phyloP scores from a whole-genome alignment of 2,888 invertebrate species.

The Drosophila sordidapex region DNA sequence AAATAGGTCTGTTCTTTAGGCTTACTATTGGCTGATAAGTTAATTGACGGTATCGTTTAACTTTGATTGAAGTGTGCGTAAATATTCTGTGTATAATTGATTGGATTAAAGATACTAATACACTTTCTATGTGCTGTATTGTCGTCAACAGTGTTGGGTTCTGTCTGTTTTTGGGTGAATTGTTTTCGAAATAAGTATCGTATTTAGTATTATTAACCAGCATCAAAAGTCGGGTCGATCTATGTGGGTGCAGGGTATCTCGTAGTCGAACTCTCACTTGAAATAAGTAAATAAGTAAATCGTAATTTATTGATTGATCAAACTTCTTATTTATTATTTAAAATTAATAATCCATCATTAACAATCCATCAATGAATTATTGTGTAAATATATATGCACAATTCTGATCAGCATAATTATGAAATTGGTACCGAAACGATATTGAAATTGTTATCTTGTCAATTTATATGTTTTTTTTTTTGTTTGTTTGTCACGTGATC shows the following conservation, averaged over 20 bases:
- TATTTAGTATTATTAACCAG: not conserved
- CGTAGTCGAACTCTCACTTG: not conserved
- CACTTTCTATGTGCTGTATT: not conserved
- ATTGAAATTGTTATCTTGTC: not conserved
- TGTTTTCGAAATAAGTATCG: not conserved
- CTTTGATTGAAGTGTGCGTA: not conserved
- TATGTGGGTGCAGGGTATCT: not conserved
- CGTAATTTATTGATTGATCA: not conserved
- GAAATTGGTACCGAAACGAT: not conserved
- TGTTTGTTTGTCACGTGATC: not conserved
- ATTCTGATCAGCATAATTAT: not conserved
- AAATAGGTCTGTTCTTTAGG: not conserved
- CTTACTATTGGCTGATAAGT: not conserved
- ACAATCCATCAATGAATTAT: not conserved
- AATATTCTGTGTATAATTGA: not conserved
- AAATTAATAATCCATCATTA: not conserved
- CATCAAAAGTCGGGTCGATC: not conserved
- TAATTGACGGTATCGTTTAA: not conserved
- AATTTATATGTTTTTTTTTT: not conserved
- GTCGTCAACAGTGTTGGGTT: not conserved
- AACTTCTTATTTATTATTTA: not conserved
- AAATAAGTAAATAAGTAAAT: not conserved
- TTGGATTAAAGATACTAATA: not conserved
- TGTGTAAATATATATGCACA: not conserved
- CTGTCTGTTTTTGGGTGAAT: not conserved